Evolutionary conservation across 2,113 vertebrate species (phyloP).

Genomic region (Takifugu flavidus): DNA sequence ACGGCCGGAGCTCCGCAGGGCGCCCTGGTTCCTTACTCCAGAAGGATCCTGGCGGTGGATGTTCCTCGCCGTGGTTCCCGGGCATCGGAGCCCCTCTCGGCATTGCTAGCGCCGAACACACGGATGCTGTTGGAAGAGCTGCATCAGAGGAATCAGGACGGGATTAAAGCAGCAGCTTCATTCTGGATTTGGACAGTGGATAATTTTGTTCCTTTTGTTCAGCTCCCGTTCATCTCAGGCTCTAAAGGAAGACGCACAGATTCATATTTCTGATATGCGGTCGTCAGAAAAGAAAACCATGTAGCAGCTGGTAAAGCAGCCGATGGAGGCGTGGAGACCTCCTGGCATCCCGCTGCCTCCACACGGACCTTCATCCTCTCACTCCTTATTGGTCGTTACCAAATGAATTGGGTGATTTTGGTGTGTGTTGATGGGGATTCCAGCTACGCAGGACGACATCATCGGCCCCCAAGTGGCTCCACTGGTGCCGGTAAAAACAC

Average conservation of each 20-base stretch:
- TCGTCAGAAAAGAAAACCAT: no score
- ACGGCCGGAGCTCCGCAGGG: background rate
- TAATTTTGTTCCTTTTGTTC: no score
- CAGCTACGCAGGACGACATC: no score
- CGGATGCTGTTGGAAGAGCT: background rate
- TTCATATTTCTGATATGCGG: no score
- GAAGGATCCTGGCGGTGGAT: constrained; percentile 3
- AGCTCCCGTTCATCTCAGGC: no score
- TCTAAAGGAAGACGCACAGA: no score
- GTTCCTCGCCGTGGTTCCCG: constrained; percentile 2
- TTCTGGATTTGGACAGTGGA: no score
- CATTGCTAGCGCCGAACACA: background rate
- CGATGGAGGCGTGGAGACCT: background rate
- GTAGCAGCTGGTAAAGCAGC: no score
- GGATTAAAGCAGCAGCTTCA: no score
- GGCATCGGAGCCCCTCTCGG: background rate
- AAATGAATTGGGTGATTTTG: background rate
- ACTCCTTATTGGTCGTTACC: background rate
- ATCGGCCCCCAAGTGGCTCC: background rate
- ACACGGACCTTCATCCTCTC: background rate
- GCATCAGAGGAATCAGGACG: no score
- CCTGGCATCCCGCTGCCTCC: background rate
- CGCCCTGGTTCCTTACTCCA: background rate
- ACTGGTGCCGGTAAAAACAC: background rate
- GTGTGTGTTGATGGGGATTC: no score